Percentiles rank a stretch among this genome's conserved stretches.
Evolutionary conservation across 2,797 vertebrate species (phyloP).

Genomic region (Enteromius thamalakanensis): DNA sequence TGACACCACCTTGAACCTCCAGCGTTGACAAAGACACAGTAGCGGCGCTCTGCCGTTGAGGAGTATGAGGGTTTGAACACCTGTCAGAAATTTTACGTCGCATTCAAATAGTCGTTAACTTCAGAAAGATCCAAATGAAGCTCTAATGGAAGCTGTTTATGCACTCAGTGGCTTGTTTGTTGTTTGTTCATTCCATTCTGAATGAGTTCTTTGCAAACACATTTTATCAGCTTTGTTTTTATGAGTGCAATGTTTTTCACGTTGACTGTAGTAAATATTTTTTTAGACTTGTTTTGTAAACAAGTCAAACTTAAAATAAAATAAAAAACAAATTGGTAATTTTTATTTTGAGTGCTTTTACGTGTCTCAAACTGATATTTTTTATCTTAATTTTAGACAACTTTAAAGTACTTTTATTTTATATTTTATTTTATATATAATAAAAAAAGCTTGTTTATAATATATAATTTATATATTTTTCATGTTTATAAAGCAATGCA

Average conservation of each 20-base stretch:
- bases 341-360: neutral
- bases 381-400: neutral
- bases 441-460: neutral
- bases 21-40: conserved; percentile 45
- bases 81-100: conserved; percentile 39
- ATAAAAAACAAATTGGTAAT: fast-evolving
- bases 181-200: conserved; percentile 21
- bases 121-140: conserved; percentile 43
- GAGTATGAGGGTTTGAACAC: conserved; percentile 30
- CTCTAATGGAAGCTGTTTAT: conserved; percentile 51
- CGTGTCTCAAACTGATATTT: neutral
- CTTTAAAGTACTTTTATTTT: neutral
- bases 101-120: conserved; percentile 20
- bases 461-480: neutral
- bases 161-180: conserved; percentile 24
- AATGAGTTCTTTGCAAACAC: conserved; percentile 3
- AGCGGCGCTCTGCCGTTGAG: conserved; percentile 1
- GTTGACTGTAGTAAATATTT: neutral
- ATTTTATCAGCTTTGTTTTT: neutral
- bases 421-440: neutral
- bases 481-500: neutral
- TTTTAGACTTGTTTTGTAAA: neutral
- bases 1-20: conserved; percentile 63
- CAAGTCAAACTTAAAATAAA: neutral
- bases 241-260: neutral